Percentiles rank a stretch among this genome's conserved stretches.
phyloP scores from a whole-genome alignment of 2,888 invertebrate genomes.

The Hetaerina titia region DNA sequence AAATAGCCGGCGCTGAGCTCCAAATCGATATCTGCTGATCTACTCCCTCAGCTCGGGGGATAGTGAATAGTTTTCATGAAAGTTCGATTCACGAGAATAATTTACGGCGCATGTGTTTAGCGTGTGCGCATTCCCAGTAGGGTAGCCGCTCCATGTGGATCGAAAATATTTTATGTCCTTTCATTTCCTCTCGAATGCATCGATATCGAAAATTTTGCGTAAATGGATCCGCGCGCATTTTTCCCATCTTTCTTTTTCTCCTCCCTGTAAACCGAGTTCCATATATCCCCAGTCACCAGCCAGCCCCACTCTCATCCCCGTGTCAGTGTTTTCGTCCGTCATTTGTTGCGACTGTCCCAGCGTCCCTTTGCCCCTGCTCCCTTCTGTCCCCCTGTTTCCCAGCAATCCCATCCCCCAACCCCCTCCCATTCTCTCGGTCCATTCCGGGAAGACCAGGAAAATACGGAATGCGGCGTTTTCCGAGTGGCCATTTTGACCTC shows the following conservation, averaged over 20 bases:
- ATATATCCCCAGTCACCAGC: constrained; percentile 77
- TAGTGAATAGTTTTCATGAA: neutral
- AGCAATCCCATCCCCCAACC: constrained; percentile 51
- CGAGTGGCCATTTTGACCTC: neutral
- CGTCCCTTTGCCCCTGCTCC: constrained; percentile 54
- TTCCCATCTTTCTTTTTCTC: neutral
- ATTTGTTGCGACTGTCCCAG: constrained; percentile 2
- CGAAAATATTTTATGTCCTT: neutral
- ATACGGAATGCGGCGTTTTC: neutral
- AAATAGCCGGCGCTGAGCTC: neutral
- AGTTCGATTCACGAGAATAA: neutral
- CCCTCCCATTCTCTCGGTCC: neutral
- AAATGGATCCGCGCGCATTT: constrained; percentile 20
- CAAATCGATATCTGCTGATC: neutral
- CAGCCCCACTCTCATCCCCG: constrained; percentile 79
- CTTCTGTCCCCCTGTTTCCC: constrained; percentile 64
- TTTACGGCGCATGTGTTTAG: neutral
- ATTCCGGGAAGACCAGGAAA: neutral
- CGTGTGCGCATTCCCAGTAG: neutral
- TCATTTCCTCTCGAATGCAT: constrained; percentile 1
- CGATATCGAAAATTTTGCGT: constrained; percentile 46
- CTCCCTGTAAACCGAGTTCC: constrained; percentile 24
- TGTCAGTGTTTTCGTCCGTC: constrained; percentile 76
- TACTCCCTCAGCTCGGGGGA: neutral
- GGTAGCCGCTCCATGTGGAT: neutral